Evolutionary conservation across 2,888 invertebrate genomes (phyloP), one percentile per base, ranked within the genome.

Genomic region (Platycheirus albimanus): DNA sequence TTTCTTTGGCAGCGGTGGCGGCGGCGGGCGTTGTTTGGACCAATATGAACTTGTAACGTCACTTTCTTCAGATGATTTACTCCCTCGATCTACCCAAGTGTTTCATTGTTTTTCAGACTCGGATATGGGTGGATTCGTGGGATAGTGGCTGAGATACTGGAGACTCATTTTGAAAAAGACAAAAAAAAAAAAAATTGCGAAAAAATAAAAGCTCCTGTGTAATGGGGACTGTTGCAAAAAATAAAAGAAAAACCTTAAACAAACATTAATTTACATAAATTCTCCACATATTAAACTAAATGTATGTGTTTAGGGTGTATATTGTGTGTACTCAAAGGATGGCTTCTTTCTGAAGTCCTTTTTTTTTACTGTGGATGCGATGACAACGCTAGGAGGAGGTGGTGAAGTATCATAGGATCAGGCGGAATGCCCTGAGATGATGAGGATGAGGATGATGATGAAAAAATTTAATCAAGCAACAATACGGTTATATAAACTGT

Each of bases 241-340:
- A n/a, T n/a, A n/a, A n/a, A n/a, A n/a, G n/a, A 88, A 89, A 88
- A 88, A 89, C 89, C 90, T 90, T 90, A 89, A 90, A 88, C 88
- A 90, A 90, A 90, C 90, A 90, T 89, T 90, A 89, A 90, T 90
- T 90, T 90, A 89, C 90, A 90, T 90, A 90, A 90, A 89, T 89
- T 90, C 84, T 85, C 88, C 88, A 84, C 84, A 84, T 79, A 84
- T 84, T 83, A 83, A 83, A 56, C 83, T 74, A 78, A 78, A 83
- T 78, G 83, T 69, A 72, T 83, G 77, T 77, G 83, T 74, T 72
- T 69, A 75, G 83, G 72, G 77, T 69, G 70, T 63, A 49, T 64
- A 47, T 17, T 66, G 49, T 74, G 69, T 76, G 67, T 79, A 49
- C 79, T 67, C 69, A 80, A 80, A 75, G 80, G 80, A 75, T 80